Evolutionary conservation across 2,888 invertebrate species (phyloP), one percentile per base, ranked within the genome.

Genomic region (Heliconius cydno): DNA sequence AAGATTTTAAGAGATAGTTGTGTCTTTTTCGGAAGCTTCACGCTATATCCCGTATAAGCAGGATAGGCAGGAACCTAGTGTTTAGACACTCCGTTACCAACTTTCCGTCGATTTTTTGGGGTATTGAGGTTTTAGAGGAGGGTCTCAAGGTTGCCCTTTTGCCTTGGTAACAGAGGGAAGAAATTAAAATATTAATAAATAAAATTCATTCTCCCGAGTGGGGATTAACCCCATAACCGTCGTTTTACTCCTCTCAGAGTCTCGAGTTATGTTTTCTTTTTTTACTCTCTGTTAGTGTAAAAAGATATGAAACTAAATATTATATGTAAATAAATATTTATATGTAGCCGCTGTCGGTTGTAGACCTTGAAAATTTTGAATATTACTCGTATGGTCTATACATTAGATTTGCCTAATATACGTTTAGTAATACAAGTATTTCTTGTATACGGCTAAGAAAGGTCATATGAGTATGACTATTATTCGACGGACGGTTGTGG

Each of bases 1-100:
- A 77, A 81, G 79, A 77, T 79, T 79, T 81, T 72, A 74, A 67
- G 70, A 80, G 71, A 52, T 74, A 65, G 63, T 77, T 70, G 70
- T 70, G 76, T 79, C 66, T 77, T 71, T 52, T 77, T 76, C 41
- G 65, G 71, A 71, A 70, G 74, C 2, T 46, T 46, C 15, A 46
- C 46, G 46, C 46, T 46, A 5, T 52, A 7, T 52, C 19, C 0
- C 19, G 15, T 5, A 46, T 19, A 7, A 19, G 7, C 19, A 52
- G 52, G 19, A 6, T 52, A 52, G 6, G 52, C 7, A 52, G 19
- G 52, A 52, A 52, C 7, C 52, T 52, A 52, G 52, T 19, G 52
- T 19, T 52, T 6, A 52, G 0, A 19, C 52, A 7, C 52, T 19
- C 52, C 52, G 7, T 52, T 19, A 7, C 3, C 19, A 7, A 52